Conservation (phyloP, 1,140 invertebrate genomes). For the Mercenaria mercenaria region DNA sequence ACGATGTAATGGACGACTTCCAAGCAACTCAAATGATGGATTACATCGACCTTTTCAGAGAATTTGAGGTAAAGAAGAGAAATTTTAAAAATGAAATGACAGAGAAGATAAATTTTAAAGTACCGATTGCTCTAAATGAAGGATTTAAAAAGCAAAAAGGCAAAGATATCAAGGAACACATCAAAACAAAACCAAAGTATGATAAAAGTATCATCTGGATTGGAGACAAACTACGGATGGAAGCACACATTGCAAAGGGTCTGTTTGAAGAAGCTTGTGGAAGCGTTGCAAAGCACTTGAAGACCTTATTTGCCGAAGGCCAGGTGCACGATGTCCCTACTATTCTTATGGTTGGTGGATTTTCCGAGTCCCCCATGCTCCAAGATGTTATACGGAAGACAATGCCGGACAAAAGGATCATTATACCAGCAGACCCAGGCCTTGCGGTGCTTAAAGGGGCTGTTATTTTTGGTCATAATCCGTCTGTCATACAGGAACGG, state of each 20-base stretch:
- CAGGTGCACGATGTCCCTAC: neutral
- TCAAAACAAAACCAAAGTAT: neutral
- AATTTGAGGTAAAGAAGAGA: conserved; percentile 59
- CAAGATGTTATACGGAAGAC: neutral
- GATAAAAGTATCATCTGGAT: conserved; percentile 13
- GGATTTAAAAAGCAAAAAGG: neutral
- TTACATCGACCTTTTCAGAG: conserved; percentile 48
- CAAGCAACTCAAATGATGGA: neutral
- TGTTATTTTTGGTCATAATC: conserved; percentile 35
- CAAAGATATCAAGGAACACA: conserved; percentile 19
- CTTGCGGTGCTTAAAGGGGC: conserved; percentile 44
- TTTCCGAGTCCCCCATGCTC: conserved; percentile 45
- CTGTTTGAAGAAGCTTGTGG: conserved; percentile 9
- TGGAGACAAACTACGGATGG: conserved; percentile 28
- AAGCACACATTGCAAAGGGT: conserved; percentile 17
- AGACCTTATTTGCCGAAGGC: neutral
- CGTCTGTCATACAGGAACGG: neutral
- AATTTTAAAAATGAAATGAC: neutral
- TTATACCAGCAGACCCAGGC: conserved; percentile 36
- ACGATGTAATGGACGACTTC: conserved; percentile 27
- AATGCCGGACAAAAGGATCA: neutral
- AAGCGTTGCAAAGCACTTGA: neutral
- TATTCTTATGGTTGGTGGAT: conserved; percentile 56
- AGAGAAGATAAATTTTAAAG: conserved; percentile 18
- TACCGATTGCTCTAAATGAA: conserved; percentile 33